Base-by-base conservation (phyloP, 2,113 vertebrate genomes). In the Trogon melanurus region DNA sequence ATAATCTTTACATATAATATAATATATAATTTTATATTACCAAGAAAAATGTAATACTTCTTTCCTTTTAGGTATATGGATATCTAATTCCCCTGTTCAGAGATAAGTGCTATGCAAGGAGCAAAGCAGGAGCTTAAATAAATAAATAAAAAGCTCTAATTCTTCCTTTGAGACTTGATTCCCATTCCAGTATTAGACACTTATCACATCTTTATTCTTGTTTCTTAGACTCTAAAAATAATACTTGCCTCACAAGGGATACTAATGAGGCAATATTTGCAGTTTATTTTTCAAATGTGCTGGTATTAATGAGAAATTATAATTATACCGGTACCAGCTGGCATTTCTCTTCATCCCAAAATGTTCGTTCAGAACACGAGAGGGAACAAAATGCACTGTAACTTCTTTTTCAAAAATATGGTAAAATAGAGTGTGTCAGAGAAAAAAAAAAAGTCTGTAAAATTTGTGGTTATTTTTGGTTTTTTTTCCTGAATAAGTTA, bases 291-390 rank as follows among this genome's bases (percentile, higher is more conserved):
- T 81, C 38, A 86, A 79, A 91, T 65, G 62, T 69, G 34, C 61
- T 94, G n/a, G 25, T 95, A 91, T 94, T 93, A 95, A 95, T 92
- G 66, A 93, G 76, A 65, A 96, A 94, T 97, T 93, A 73, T 90
- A 92, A 93, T 96, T 79, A 88, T 96, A 79, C 34, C 62, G 93
- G 76, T 87, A 88, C 67, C 97, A 94, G 74, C 93, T 85, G 96
- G 79, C 65, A 89, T 96, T 97, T 95, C 44, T 87, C 30, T 61
- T 73, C 62, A 62, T 79, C 66, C 48, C 66, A 50, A 91, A 95
- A 88, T 92, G 88, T 91, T 93, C 80, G 60, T 84, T 95, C 95
- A 85, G 89, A 86, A 95, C 64, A 92, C n/a, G 70, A 90, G 44
- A 82, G 79, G 75, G 88, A 96, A 73, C 26, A 92, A 88, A 97